A percentile compares a stretch with the other conserved stretches of the same genome.
Evolutionary conservation across 2,113 vertebrate genomes (phyloP).

Genomic region (Ornithorhynchus anatinus): DNA sequence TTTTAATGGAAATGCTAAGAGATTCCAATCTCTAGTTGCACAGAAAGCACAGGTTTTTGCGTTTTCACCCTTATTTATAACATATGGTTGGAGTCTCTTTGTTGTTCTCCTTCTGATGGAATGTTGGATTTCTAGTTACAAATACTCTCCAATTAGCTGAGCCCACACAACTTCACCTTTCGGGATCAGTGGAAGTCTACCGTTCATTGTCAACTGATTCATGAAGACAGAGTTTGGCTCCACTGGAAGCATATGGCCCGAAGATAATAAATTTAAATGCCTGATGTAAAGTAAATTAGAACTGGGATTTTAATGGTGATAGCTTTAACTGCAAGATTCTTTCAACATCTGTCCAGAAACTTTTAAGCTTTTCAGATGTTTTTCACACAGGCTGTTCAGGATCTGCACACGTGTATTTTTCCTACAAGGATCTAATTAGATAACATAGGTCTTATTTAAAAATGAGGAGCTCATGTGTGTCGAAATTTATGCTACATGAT

Average conservation of each 20-base stretch:
- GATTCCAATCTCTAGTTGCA: constrained; percentile 53
- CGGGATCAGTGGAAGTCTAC: constrained; percentile 65
- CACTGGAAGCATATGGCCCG: constrained; percentile 51
- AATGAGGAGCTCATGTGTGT: constrained; percentile 32
- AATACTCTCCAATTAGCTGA: constrained; percentile 72
- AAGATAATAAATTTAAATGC: constrained; percentile 70
- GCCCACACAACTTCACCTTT: constrained; percentile 71
- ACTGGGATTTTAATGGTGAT: constrained; percentile 62
- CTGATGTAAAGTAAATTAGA: constrained; percentile 71
- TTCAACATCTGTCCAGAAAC: constrained; percentile 53
- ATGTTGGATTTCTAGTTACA: constrained; percentile 65
- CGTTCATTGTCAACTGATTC: constrained; percentile 66
- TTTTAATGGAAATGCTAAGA: constrained; percentile 60
- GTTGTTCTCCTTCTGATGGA: constrained; percentile 52
- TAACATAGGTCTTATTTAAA: constrained; percentile 48
- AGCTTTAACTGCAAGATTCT: constrained; percentile 55
- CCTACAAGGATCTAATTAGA: constrained; percentile 32
- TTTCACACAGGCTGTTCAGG: constrained; percentile 46
- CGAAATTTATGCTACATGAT: constrained; percentile 33
- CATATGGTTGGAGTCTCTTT: constrained; percentile 62
- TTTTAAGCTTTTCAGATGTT: constrained; percentile 59
- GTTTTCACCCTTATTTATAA: constrained; percentile 51
- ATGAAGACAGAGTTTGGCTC: constrained; percentile 65
- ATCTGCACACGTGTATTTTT: background rate
- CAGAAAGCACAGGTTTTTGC: constrained; percentile 51